Conservation (phyloP, 2,888 invertebrate species). For the Sarcophaga caerulescens region DNA sequence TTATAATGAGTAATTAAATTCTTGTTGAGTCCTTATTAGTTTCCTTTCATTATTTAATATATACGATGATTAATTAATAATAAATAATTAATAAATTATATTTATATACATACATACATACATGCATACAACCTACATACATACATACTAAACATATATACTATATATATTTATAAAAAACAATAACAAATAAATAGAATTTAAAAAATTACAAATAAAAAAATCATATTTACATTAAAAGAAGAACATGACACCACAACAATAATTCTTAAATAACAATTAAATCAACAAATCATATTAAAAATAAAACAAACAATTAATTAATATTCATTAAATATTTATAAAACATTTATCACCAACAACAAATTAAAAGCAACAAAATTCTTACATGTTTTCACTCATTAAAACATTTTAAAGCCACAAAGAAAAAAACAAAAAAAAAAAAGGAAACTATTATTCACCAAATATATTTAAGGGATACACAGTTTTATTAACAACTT, state of each 20-base stretch:
- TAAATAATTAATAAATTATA: constrained; percentile 3
- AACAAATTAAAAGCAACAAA: not conserved
- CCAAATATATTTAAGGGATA: not conserved
- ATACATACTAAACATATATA: not conserved
- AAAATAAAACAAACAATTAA: not conserved
- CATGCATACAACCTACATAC: constrained; percentile 30
- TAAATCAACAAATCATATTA: constrained; percentile 4
- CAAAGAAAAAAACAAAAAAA: too few relatives aligned
- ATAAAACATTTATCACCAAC: not conserved
- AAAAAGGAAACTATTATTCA: not conserved
- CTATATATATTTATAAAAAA: not conserved
- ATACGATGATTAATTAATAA: not conserved
- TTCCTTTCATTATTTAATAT: constrained; percentile 35
- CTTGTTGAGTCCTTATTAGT: constrained; percentile 53
- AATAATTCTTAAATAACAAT: constrained; percentile 50
- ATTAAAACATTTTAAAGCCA: not conserved
- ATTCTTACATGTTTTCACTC: not conserved
- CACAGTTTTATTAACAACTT: constrained; percentile 18
- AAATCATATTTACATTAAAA: not conserved
- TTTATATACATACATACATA: constrained; percentile 51
- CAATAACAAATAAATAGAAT: constrained; percentile 3
- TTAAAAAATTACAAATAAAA: constrained; percentile 13
- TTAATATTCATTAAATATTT: constrained; percentile 29
- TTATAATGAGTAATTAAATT: constrained; percentile 33
- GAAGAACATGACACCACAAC: constrained; percentile 53